A percentile compares a stretch with the other conserved stretches of the same genome.
phyloP scores from a whole-genome alignment of 2,797 vertebrate species.

The Cygnus olor region DNA sequence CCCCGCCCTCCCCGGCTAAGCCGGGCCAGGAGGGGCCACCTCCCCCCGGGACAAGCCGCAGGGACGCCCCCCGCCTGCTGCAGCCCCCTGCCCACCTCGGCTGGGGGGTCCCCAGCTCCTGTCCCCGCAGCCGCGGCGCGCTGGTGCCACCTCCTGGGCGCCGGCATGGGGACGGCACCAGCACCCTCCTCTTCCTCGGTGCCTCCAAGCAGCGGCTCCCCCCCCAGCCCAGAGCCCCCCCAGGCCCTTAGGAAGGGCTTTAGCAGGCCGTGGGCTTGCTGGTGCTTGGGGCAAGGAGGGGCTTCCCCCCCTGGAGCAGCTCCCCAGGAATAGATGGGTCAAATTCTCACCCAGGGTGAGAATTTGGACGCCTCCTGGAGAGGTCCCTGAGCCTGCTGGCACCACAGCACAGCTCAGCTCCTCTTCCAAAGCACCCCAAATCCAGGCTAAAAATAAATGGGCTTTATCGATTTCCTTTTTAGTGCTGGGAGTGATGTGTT shows the following conservation, averaged over 20 bases:
- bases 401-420: constrained; percentile 9
- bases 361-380: background rate
- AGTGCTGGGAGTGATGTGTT: background rate
- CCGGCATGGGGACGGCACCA: too few relatives aligned
- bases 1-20: too few relatives aligned
- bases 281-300: too few relatives aligned
- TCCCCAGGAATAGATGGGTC: background rate
- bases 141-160: constrained; percentile 64
- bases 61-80: too few relatives aligned
- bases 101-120: too few relatives aligned
- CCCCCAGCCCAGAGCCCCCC: too few relatives aligned
- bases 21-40: too few relatives aligned
- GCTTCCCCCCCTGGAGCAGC: background rate
- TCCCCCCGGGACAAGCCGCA: too few relatives aligned
- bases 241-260: too few relatives aligned
- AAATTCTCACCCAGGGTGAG: background rate
- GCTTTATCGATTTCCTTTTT: constrained; percentile 40
- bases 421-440: constrained; percentile 27
- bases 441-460: constrained; percentile 41
- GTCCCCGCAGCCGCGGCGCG: background rate
- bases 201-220: too few relatives aligned
- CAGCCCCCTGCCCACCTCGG: background rate
- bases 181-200: too few relatives aligned
- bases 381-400: background rate
- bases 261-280: too few relatives aligned